Evolutionary conservation across 2,888 invertebrate genomes (phyloP).

Genomic region (Nephrotoma flavescens): DNA sequence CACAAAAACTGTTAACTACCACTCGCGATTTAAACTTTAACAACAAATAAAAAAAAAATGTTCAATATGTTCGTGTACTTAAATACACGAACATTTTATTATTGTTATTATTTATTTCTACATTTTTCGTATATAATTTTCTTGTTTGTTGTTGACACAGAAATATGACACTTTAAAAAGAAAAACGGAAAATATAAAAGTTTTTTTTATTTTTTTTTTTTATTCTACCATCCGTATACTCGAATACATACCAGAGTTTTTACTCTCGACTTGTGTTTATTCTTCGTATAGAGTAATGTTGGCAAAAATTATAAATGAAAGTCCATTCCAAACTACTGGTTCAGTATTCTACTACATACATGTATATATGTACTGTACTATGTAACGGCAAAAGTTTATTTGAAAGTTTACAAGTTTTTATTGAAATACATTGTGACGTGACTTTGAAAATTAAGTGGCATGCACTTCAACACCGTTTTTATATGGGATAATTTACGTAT

Average conservation of each 20-base stretch:
- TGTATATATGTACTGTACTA: too few relatives aligned
- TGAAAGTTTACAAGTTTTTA: too few relatives aligned
- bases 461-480: too few relatives aligned
- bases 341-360: too few relatives aligned
- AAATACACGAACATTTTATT: background rate
- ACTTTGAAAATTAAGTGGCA: too few relatives aligned
- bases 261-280: background rate
- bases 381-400: too few relatives aligned
- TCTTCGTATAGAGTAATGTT: background rate
- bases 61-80: background rate
- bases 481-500: too few relatives aligned
- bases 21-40: background rate
- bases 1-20: background rate
- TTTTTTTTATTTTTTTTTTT: background rate
- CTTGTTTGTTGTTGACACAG: background rate
- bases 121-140: background rate
- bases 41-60: background rate
- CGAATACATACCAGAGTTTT: background rate
- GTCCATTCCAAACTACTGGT: background rate
- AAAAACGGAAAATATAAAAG: background rate
- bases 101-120: background rate
- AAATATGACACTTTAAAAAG: background rate
- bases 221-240: background rate
- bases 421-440: too few relatives aligned
- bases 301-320: background rate